phyloP scores from a whole-genome alignment of 2,113 vertebrate genomes.

The Hypocryptadius cinnamomeus region DNA sequence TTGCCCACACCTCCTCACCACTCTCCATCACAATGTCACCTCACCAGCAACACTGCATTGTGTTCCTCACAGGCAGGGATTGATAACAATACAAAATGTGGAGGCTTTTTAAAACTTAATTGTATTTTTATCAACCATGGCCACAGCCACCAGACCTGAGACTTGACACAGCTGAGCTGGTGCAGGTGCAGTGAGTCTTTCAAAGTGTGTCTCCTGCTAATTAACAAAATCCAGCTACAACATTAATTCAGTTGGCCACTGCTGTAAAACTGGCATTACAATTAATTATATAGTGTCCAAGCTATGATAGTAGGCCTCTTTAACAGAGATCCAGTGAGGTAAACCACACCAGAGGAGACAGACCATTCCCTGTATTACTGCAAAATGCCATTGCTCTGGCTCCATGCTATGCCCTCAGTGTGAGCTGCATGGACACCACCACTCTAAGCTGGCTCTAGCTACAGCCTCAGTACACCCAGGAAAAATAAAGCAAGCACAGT shows the following conservation, averaged over 20 bases:
- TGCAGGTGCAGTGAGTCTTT: background rate
- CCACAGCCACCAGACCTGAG: background rate
- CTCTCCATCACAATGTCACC: background rate
- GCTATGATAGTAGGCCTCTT: background rate
- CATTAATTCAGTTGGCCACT: background rate
- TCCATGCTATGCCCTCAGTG: background rate
- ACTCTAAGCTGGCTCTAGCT: background rate
- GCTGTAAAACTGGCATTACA: background rate
- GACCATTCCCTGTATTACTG: background rate
- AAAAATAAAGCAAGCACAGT: background rate
- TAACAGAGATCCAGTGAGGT: background rate
- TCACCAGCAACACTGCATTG: background rate
- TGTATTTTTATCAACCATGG: background rate
- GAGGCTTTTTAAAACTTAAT: background rate
- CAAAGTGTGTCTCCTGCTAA: background rate
- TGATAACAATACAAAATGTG: background rate
- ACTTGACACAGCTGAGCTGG: background rate
- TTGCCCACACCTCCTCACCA: background rate
- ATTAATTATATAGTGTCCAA: background rate
- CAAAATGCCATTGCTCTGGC: background rate
- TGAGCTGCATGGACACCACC: background rate
- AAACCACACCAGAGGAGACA: background rate
- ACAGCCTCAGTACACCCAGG: background rate
- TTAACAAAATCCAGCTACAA: background rate
- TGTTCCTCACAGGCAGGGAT: background rate